Percentiles rank a stretch among this genome's conserved stretches.
Evolutionary conservation across 1,140 invertebrate species (phyloP).

Genomic region (Drosophila truncata): DNA sequence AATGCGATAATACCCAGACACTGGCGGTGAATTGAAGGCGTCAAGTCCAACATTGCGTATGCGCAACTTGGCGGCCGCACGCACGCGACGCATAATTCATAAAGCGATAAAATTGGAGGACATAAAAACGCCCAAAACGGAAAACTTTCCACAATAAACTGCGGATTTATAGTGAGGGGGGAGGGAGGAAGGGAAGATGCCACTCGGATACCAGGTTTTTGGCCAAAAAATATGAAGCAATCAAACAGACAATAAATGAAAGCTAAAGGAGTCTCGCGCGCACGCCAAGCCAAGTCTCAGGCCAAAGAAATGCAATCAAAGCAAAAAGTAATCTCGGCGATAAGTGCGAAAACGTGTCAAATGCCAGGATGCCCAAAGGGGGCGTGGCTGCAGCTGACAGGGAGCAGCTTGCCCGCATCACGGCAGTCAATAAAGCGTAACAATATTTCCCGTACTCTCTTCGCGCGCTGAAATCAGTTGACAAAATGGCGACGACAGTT

Average conservation of each 20-base stretch:
- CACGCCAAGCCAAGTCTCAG: neutral
- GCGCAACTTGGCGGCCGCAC: constrained; percentile 60
- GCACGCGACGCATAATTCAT: constrained; percentile 74
- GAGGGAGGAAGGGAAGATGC: neutral
- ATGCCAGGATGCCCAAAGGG: constrained; percentile 31
- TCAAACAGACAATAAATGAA: constrained; percentile 70
- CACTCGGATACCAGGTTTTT: constrained; percentile 16
- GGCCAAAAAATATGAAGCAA: constrained; percentile 74
- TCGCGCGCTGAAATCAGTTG: constrained; percentile 66
- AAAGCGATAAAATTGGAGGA: constrained; percentile 73
- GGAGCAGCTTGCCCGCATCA: constrained; percentile 55
- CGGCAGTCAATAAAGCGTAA: constrained; percentile 58
- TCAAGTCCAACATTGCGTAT: constrained; percentile 59
- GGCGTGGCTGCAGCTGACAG: constrained; percentile 55
- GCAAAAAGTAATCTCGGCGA: constrained; percentile 79
- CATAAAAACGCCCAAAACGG: constrained; percentile 60
- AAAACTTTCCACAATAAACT: constrained; percentile 69
- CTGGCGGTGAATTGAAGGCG: constrained; percentile 3
- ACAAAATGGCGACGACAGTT: constrained; percentile 73
- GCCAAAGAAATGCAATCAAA: constrained; percentile 76
- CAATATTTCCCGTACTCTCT: constrained; percentile 51
- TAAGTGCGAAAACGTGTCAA: constrained; percentile 82
- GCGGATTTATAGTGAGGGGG: constrained; percentile 23
- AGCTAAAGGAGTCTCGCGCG: constrained; percentile 52
- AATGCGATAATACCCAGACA: constrained; percentile 38